Percentiles rank a stretch among this genome's conserved stretches.
Evolutionary conservation across 2,797 vertebrate species (phyloP).

Genomic region (Liasis olivaceus): DNA sequence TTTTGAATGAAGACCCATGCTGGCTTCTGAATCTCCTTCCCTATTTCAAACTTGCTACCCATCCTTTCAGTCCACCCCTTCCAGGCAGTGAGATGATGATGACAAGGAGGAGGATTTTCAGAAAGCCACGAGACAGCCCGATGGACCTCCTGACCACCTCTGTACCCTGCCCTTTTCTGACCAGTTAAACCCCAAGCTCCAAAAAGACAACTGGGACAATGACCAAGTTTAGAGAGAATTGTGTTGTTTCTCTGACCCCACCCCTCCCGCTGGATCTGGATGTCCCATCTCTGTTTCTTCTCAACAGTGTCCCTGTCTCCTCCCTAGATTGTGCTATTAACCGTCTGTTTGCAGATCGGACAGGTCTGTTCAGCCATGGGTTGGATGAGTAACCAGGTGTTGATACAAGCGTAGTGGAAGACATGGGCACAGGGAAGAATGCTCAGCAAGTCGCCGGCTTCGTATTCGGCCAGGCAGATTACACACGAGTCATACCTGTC

Average conservation of each 20-base stretch:
- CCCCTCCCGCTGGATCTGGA: not conserved
- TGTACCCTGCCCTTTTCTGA: not conserved
- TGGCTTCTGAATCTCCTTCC: not conserved
- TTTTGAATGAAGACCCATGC: not conserved
- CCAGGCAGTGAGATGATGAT: not conserved
- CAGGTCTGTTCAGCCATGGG: slow-evolving; percentile 72
- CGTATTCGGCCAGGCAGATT: slow-evolving; percentile 86
- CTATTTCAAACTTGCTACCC: not conserved
- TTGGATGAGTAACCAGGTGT: slow-evolving; percentile 83
- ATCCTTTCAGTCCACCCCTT: not conserved
- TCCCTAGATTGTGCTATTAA: slow-evolving; percentile 65
- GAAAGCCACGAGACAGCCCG: not conserved
- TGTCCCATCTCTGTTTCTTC: not conserved
- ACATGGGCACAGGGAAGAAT: slow-evolving; percentile 83
- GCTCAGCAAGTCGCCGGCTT: slow-evolving; percentile 81
- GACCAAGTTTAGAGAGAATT: not conserved
- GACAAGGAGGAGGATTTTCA: not conserved
- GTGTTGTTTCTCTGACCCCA: not conserved
- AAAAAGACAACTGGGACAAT: not conserved
- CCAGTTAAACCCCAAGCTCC: not conserved
- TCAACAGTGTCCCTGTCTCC: not conserved
- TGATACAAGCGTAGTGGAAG: slow-evolving; percentile 80
- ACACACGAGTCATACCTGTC: slow-evolving; percentile 72
- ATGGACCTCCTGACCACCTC: not conserved
- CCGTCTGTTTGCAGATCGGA: slow-evolving; percentile 81